Conservation (phyloP, 2,113 vertebrate species). For the Zosterops japonicus region DNA sequence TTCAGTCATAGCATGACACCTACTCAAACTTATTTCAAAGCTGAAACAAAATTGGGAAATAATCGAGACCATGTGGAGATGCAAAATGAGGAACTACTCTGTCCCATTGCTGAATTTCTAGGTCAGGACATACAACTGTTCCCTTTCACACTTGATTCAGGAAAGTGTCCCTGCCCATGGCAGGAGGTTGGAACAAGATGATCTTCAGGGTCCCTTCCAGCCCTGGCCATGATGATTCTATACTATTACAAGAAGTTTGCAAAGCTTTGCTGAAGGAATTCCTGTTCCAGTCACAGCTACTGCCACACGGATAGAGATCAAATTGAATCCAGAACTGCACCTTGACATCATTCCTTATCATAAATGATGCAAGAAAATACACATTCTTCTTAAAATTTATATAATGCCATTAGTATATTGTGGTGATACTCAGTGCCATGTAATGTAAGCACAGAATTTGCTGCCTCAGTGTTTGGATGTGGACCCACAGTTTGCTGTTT, state of each 20-base stretch:
- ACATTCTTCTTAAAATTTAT: background rate
- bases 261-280: background rate
- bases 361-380: background rate
- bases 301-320: background rate
- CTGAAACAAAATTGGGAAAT: background rate
- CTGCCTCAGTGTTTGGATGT: background rate
- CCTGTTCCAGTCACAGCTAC: background rate
- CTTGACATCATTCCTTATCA: background rate
- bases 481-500: background rate
- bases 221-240: background rate
- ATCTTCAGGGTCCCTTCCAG: background rate
- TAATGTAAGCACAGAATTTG: background rate
- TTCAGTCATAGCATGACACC: background rate
- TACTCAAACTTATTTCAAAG: background rate
- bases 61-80: background rate
- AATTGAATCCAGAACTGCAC: background rate
- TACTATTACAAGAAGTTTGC: background rate
- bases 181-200: background rate
- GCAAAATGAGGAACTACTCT: background rate
- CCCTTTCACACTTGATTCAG: background rate
- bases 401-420: background rate
- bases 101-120: background rate
- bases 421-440: background rate
- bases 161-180: background rate
- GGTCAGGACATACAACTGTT: background rate